phyloP scores from a whole-genome alignment of 2,888 invertebrate species.

The Oligia strigilis region DNA sequence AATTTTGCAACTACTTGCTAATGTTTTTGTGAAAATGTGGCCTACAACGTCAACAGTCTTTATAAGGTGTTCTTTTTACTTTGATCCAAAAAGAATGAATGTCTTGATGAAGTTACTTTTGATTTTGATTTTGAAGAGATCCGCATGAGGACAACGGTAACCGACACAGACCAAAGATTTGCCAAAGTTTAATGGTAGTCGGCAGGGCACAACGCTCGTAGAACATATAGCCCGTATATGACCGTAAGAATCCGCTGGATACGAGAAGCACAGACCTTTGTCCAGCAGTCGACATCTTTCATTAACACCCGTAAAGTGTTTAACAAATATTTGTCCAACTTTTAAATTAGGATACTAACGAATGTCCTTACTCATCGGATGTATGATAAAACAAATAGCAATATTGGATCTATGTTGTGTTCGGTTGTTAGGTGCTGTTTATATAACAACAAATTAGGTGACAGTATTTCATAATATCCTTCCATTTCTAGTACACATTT shows the following conservation, averaged over 20 bases:
- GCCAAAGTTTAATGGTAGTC: not conserved
- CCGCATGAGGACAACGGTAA: not conserved
- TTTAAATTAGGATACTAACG: not conserved
- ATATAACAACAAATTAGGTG: no score
- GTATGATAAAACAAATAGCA: not conserved
- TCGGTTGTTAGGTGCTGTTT: not conserved
- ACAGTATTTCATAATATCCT: slow-evolving; percentile 7
- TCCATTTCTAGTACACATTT: slow-evolving; percentile 4
- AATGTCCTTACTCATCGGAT: not conserved
- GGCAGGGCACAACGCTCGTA: not conserved
- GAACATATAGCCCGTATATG: not conserved
- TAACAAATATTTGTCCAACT: not conserved
- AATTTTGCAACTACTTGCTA: not conserved
- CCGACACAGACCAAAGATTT: not conserved
- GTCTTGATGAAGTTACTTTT: not conserved
- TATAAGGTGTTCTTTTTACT: not conserved
- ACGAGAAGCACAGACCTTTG: not conserved
- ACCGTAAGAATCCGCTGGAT: not conserved
- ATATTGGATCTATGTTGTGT: not conserved
- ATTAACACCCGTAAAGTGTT: not conserved
- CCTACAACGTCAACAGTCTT: not conserved
- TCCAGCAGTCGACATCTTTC: not conserved
- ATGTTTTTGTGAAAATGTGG: not conserved
- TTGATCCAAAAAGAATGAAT: not conserved
- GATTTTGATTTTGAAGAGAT: not conserved